phyloP scores from a whole-genome alignment of 30 jellyfish, hydroid and myxozoan genomes.

The Morbakka virulenta region DNA sequence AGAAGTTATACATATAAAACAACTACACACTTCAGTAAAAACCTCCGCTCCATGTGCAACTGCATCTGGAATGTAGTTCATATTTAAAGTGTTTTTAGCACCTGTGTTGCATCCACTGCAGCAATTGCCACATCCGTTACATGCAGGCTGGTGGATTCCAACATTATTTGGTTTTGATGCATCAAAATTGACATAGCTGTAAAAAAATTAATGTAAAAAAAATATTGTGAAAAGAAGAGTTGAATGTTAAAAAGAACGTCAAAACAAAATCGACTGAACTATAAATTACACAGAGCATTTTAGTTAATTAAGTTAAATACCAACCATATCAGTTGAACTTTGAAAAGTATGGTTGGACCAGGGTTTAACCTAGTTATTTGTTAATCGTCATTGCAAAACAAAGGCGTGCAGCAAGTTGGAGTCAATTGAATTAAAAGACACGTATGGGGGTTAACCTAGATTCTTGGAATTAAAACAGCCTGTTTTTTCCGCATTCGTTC shows the following conservation, averaged over 20 bases:
- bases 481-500: too few relatives aligned
- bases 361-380: too few relatives aligned
- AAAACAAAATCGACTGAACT: not conserved
- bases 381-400: too few relatives aligned
- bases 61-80: conserved; percentile 54
- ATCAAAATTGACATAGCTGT: conserved; percentile 38
- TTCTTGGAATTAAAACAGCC: too few relatives aligned
- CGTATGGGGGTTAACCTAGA: too few relatives aligned
- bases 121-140: conserved; percentile 62
- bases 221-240: not conserved
- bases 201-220: not conserved
- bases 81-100: conserved; percentile 42
- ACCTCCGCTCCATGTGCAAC: conserved; percentile 53
- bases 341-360: too few relatives aligned
- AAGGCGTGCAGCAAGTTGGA: too few relatives aligned
- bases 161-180: not conserved
- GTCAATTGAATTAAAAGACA: too few relatives aligned
- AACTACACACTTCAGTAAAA: conserved; percentile 46
- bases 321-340: too few relatives aligned
- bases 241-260: not conserved
- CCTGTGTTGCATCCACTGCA: conserved; percentile 60
- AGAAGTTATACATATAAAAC: too few relatives aligned
- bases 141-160: conserved; percentile 48
- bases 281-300: too few relatives aligned
- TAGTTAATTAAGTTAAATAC: too few relatives aligned